Evolutionary conservation across 2,113 vertebrate species (phyloP), one percentile per base, ranked within the genome.

Genomic region (Pelecanus crispus): DNA sequence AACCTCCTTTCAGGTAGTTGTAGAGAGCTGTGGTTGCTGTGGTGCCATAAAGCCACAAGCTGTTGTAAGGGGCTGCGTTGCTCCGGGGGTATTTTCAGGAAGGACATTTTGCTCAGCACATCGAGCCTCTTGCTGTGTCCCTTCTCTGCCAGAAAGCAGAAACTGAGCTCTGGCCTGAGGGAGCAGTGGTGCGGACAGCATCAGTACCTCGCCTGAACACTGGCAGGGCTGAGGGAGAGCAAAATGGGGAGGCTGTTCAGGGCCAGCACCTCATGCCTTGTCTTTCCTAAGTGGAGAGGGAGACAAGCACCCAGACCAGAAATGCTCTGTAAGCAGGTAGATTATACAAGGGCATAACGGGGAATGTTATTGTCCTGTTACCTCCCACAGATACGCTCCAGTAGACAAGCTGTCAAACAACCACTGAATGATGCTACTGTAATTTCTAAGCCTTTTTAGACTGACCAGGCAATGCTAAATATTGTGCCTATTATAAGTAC

Each of bases 211-310:
- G 0, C 38, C 81, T 25, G n/a, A 59, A 38, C 34, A 5, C 49
- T 17, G 32, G n/a, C 28, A 44, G 59, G 42, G 10, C 40, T 19
- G 47, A 62, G 71, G 38, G 42, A 73, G 18, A 36, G 34, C 52
- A 47, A 17, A 21, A 4, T 1, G 0, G 0, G 12, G 52, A 31
- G 36, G 42, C 36, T 24, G 25, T 20, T 40, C 36, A 21, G 34
- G 36, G 42, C 34, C 58, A 56, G 28, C 13, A 40, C 29, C 36
- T 74, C 6, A 10, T 56, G 55, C 31, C 18, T 25, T 36, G 26
- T 49, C 20, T 67, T 40, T 72, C 1, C 7, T n/a, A 59, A 22
- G 25, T 36, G 14, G 9, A 59, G 50, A 28, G 25, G 10, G 7
- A 62, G 53, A 40, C 17, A 56, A 82, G 47, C 11, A 11, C 3